These are phyloP conservation scores for Drosophila antonietae DNA, from an alignment of 2,888 invertebrate species.

Conservation along the genomic window DNA sequence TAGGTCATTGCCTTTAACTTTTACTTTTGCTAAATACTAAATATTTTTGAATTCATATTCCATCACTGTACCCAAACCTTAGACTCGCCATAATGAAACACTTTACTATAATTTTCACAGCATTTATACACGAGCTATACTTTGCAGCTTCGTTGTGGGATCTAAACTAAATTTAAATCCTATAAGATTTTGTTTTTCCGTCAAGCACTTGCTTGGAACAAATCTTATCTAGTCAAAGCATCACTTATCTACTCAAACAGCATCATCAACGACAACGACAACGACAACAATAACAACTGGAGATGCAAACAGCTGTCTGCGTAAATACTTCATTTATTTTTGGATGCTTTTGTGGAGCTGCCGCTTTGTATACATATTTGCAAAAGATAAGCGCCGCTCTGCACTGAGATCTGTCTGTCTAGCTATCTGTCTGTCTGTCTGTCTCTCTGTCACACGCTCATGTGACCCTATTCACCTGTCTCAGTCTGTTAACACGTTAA, in stretches of 20 bases:
- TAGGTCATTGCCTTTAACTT: slow-evolving; percentile 68
- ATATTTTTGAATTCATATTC: background rate
- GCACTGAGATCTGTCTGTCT: slow-evolving; percentile 19
- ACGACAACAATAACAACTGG: background rate
- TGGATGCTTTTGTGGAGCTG: slow-evolving; percentile 30
- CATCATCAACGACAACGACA: background rate
- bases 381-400: slow-evolving; percentile 32
- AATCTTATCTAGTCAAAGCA: slow-evolving; percentile 47
- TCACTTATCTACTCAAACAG: slow-evolving; percentile 30
- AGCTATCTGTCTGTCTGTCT: background rate
- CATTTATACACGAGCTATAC: slow-evolving; percentile 5
- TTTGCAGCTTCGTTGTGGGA: slow-evolving; percentile 25
- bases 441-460: slow-evolving; percentile 23
- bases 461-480: slow-evolving; percentile 53
- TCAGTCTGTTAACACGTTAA: slow-evolving; percentile 28
- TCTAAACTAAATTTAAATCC: slow-evolving; percentile 36
- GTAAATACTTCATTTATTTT: slow-evolving; percentile 75
- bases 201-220: slow-evolving; percentile 8
- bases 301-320: slow-evolving; percentile 44
- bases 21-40: slow-evolving; percentile 58
- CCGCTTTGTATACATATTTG: slow-evolving; percentile 33
- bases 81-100: slow-evolving; percentile 13
- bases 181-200: slow-evolving; percentile 2
- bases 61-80: slow-evolving; percentile 36
- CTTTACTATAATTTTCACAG: slow-evolving; percentile 3